Evolutionary conservation across 2,113 vertebrate species (phyloP).

Genomic region (Gambusia holbrooki): DNA sequence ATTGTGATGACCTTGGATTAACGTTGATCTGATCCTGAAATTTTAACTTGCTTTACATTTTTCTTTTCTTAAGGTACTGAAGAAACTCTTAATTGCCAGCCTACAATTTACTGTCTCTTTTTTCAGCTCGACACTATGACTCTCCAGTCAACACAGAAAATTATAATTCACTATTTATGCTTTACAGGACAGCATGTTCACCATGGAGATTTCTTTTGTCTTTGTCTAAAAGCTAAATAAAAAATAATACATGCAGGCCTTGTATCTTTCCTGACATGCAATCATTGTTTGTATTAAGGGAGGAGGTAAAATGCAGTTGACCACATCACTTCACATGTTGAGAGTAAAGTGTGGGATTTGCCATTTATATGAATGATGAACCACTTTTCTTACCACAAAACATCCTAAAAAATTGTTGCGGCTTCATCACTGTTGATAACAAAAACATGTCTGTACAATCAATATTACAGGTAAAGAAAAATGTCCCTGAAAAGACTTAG

Average conservation of each 20-base stretch:
- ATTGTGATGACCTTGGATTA: too few species aligned
- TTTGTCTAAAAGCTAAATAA: background rate
- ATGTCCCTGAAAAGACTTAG: background rate
- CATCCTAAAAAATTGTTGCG: background rate
- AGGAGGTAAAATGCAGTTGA: background rate
- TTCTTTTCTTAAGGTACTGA: too few species aligned
- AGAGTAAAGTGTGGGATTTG: background rate
- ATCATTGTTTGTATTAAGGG: background rate
- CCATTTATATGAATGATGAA: background rate
- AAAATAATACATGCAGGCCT: background rate
- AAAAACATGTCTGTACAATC: background rate
- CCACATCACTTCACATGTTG: background rate
- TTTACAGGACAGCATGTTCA: constrained; percentile 31
- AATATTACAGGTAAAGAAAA: background rate
- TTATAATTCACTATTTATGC: constrained; percentile 69
- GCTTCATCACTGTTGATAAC: background rate
- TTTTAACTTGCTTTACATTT: too few species aligned
- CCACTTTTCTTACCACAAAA: background rate
- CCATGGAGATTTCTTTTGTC: constrained; percentile 5
- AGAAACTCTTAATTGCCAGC: too few species aligned
- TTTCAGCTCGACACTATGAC: too few species aligned
- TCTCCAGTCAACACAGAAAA: constrained; percentile 19
- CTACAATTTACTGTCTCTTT: too few species aligned
- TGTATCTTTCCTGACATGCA: background rate
- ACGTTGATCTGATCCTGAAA: too few species aligned